These are phyloP conservation scores for Sebastes wilsoni DNA, from an alignment of 2,797 vertebrate genomes.

Conservation along the genomic window DNA sequence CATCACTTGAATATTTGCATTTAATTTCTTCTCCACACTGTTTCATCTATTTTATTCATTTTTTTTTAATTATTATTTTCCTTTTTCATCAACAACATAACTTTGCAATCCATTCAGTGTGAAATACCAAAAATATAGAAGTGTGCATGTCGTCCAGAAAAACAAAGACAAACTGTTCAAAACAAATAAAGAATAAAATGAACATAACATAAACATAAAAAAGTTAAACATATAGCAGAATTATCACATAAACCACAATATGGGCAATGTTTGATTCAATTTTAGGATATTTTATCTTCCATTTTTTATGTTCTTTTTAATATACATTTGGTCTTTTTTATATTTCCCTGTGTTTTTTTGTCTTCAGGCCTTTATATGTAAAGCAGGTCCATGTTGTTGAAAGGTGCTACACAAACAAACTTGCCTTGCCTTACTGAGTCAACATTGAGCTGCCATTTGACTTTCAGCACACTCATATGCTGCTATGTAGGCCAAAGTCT, in stretches of 20 bases:
- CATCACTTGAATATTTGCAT: neutral
- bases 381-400: neutral
- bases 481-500: neutral
- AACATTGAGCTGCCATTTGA: neutral
- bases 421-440: neutral
- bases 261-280: neutral
- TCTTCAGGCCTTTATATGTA: neutral
- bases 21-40: neutral
- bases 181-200: too few relatives aligned
- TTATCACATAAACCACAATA: too few relatives aligned
- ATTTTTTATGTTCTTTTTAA: neutral
- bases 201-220: too few relatives aligned
- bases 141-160: too few relatives aligned
- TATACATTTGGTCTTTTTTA: neutral
- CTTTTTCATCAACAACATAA: too few relatives aligned
- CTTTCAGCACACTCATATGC: neutral
- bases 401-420: neutral
- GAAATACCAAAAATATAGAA: too few relatives aligned
- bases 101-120: too few relatives aligned
- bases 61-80: neutral
- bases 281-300: neutral
- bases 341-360: neutral
- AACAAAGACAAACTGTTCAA: too few relatives aligned
- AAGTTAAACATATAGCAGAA: fast-evolving
- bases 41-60: neutral